Evolutionary conservation across 2,888 invertebrate genomes (phyloP), one percentile per base, ranked within the genome.

Genomic region (Harpalus rufipes): DNA sequence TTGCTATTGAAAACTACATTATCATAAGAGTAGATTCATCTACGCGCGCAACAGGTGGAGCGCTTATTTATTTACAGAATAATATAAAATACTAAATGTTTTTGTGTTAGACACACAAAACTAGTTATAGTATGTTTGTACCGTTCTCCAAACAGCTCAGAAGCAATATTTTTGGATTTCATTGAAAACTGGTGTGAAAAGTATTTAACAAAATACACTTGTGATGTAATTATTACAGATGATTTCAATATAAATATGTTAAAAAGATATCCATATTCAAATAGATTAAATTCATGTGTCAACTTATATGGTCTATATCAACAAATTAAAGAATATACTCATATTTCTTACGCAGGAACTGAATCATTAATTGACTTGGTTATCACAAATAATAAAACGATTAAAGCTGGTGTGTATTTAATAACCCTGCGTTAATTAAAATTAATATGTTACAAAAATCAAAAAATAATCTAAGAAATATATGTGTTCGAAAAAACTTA

Each of bases 171-270:
- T 32, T 72, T 72, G 8, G 72, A 72, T 25, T 72, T 72, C 18
- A 32, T 72, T 32, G 72, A 72, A 72, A 32, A 72, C 72, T 72
- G 72, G 72, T 72, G 18, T 72, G 72, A 72, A 72, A 72, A 14
- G 5, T 72, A 32, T 7, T 21, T 72, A 32, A 32, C 39, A 72
- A 32, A 72, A 32, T 72, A 32, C 32, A 21, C 6, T 14, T 21
- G 39, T 32, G 39, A 21, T 14, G 39, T 72, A 21, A 72, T 72
- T 25, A 21, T 72, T 8, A 32, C 39, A 32, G 72, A 39, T 51
- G 12, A 51, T 51, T 51, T 51, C 12, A 51, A 51, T 51, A 51
- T 51, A 51, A 51, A 51, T 51, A 10, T 51, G 44, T 51, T 12
- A 51, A 51, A 51, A 51, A 51, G 10, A 51, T 51, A 12, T 51